Conservation (phyloP, 2,797 vertebrate species). For the Parotocinclus haroldoi region DNA sequence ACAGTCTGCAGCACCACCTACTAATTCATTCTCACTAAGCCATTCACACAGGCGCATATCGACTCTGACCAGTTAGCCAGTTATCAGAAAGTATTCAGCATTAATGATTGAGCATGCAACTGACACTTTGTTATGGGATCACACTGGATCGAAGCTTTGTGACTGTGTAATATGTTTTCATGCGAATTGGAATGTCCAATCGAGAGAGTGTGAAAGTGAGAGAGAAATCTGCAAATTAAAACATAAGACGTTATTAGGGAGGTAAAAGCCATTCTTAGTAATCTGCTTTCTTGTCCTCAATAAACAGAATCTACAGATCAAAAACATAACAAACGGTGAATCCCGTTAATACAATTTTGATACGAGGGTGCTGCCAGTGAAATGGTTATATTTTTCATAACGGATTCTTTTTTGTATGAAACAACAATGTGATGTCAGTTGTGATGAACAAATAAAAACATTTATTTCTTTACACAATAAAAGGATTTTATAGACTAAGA, state of each 20-base stretch:
- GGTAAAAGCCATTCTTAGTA: constrained; percentile 88
- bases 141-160: constrained; percentile 17
- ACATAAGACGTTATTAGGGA: constrained; percentile 59
- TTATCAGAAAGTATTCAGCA: constrained; percentile 6
- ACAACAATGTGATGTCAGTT: constrained; percentile 63
- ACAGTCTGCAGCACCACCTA: constrained; percentile 66
- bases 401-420: constrained; percentile 88
- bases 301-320: constrained; percentile 83
- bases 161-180: constrained; percentile 49
- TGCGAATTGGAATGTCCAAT: constrained; percentile 7
- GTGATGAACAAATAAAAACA: constrained; percentile 58
- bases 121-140: constrained; percentile 17
- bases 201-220: constrained; percentile 4
- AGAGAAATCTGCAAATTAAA: constrained; percentile 4
- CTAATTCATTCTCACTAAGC: constrained; percentile 20
- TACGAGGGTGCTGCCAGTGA: constrained; percentile 87
- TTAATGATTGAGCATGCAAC: constrained; percentile 16
- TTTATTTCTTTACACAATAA: constrained; percentile 58
- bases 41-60: constrained; percentile 15
- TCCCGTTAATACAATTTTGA: constrained; percentile 81
- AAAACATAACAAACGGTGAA: constrained; percentile 66
- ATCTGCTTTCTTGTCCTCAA: constrained; percentile 57
- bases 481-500: constrained; percentile 74
- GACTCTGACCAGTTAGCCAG: constrained; percentile 14
- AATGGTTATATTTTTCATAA: constrained; percentile 83